Evolutionary conservation across 1,140 invertebrate species (phyloP), one percentile per base, ranked within the genome.

Genomic region (Metaphire vulgaris): DNA sequence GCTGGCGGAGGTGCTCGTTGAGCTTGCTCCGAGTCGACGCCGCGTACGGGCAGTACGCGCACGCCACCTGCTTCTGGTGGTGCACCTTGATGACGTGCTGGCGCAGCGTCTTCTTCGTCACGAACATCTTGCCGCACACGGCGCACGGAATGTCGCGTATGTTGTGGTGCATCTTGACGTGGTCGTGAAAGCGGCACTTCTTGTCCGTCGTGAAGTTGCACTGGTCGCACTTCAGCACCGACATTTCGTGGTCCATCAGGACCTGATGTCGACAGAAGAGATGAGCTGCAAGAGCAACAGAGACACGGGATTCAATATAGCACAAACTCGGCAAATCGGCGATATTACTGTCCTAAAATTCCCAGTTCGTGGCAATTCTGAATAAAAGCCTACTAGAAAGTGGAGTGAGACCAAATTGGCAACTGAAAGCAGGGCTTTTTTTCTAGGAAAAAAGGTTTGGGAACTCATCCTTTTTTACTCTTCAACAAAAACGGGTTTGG

Each of bases 1-100:
- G 79, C 29, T 80, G 76, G n/a, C 78, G 76, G 14, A 82, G 77
- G 64, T 83, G 82, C 67, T 82, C 79, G 28, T 80, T 80, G 26
- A 83, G 69, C 74, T 68, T 80, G 81, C 31, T 80, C 77, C 1
- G 68, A 70, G 74, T 80, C 80, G 16, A 65, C 0, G 80, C 80
- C 1, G 68, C 75, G 75, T 79, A 83, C 2, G 79, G 68, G 66
- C 82, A 83, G 21, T 76, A 71, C 14, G 76, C 76, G 77, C 82
- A 83, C n/a, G 68, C 21, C 56, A 74, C 81, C 14, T 77, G 69
- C 33, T 80, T 66, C 2, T 33, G 69, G 16, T 79, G 78, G 65
- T 82, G 80, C 14, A 56, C 41, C 41, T 56, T 29, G 28, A 41
- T 64, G 26, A 75, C 33, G 65, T 75, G 74, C 28, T 56, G 29